These are phyloP conservation scores for Tipula vernalis DNA, from an alignment of 2,888 invertebrate species.

Conservation along the genomic window DNA sequence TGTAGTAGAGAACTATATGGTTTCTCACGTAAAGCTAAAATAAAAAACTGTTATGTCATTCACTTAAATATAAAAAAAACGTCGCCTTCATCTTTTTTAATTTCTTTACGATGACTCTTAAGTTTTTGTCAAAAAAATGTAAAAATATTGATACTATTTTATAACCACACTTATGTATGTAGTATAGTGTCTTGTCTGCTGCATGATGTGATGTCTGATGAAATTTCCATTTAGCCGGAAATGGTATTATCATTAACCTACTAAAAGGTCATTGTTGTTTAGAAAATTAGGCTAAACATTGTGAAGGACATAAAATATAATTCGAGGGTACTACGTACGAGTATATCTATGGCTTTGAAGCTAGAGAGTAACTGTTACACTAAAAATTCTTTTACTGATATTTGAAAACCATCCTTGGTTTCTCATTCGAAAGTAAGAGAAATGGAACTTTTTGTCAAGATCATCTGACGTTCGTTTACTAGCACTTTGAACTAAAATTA, in stretches of 20 bases:
- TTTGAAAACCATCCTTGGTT: too few species aligned
- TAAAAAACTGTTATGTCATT: background rate
- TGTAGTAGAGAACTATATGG: background rate
- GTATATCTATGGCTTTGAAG: too few species aligned
- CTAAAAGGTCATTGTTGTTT: too few species aligned
- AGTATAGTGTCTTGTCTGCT: background rate
- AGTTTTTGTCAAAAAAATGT: background rate
- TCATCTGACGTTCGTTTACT: too few species aligned
- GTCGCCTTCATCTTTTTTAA: background rate
- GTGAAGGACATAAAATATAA: too few species aligned
- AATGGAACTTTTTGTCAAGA: too few species aligned
- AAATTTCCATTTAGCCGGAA: background rate
- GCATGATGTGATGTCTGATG: background rate
- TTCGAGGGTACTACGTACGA: too few species aligned
- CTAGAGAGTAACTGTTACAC: too few species aligned
- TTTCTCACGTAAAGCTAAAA: background rate
- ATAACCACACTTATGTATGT: background rate
- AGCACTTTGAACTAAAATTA: too few species aligned
- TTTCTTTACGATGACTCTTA: background rate
- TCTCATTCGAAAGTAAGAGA: too few species aligned
- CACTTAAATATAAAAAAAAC: background rate
- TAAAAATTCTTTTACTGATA: too few species aligned
- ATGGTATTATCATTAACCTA: background rate
- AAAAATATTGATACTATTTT: background rate
- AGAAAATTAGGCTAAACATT: too few species aligned